Base-by-base conservation (phyloP, 2,888 invertebrate genomes). In the Parnassius glacialis region DNA sequence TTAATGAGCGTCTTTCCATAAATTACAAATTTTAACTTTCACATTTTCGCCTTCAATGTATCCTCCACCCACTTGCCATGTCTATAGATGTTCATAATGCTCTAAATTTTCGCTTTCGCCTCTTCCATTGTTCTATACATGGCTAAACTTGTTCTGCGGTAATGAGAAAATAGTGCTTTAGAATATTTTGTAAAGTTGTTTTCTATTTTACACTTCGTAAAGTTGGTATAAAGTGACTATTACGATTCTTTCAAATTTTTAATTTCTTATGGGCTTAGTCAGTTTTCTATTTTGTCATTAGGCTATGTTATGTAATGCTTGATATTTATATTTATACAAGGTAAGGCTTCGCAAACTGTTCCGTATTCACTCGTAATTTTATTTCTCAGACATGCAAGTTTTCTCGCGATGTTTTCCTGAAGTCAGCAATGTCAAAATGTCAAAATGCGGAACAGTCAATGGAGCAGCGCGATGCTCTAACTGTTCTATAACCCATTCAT, bases 61-160 rank as follows among this genome's bases (percentile, higher is more conserved):
- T 10, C 57, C 43, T 10, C 57, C 43, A 59, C 59, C 57, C 52
- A 63, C 52, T 44, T 12, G 34, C n/a, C 47, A 44, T 45, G 20
- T 58, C 51, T 59, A 44, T 42, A 45, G 34, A 55, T 59, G 43
- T 63, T 62, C 50, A 16, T 52, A 56, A 56, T 59, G 59, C 47
- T 63, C 59, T 10, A 59, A 63, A 63, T 56, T 59, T 59, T 52
- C 56, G 56, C 63, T 63, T 63, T 63, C 63, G 59, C 63, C 16
- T 56, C 43, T 52, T 16, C 59, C 34, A 63, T 63, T 63, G 63
- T 59, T 56, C 62, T 63, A 42, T 56, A 48, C 53, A 53, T 54
- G 44, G 20, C 47, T 63, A 52, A 63, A 52, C 63, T 63, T 56
- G 52, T 63, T 63, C 52, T 56, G 56, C 16, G 48, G 59, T 59